Evolutionary conservation across 2,888 invertebrate genomes (phyloP).

Genomic region (Drosophila parthenogenetica): DNA sequence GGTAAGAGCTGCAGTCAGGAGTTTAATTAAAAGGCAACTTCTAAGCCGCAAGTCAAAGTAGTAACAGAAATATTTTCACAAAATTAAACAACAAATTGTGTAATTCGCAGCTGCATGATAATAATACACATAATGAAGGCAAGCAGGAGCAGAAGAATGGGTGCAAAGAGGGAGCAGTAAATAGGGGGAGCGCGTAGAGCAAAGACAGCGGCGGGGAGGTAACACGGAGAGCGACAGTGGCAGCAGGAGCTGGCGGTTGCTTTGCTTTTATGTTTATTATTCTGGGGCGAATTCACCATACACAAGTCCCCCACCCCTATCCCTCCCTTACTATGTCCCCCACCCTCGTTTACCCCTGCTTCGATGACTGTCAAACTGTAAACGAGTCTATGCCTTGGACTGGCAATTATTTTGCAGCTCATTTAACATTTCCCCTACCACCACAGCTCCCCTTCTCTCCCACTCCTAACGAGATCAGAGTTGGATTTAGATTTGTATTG

Average conservation of each 20-base stretch:
- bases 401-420: slow-evolving; percentile 69
- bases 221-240: background rate
- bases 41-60: slow-evolving; percentile 41
- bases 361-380: slow-evolving; percentile 50
- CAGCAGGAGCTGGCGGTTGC: background rate
- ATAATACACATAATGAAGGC: slow-evolving; percentile 54
- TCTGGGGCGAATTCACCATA: background rate
- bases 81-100: slow-evolving; percentile 75
- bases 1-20: slow-evolving; percentile 30
- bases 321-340: no score
- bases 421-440: slow-evolving; percentile 58
- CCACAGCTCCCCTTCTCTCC: background rate
- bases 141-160: slow-evolving; percentile 5
- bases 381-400: slow-evolving; percentile 39
- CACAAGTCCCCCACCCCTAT: background rate
- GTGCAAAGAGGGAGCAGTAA: background rate
- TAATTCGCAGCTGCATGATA: slow-evolving; percentile 68
- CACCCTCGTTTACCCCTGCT: background rate
- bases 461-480: slow-evolving; percentile 44
- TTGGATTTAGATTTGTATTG: slow-evolving; percentile 49
- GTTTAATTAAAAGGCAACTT: slow-evolving; percentile 73
- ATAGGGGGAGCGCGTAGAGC: background rate
- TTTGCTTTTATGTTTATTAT: slow-evolving; percentile 28
- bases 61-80: slow-evolving; percentile 61
- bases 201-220: background rate